These are phyloP conservation scores for Thaumetopoea pityocampa DNA, from an alignment of 1,140 invertebrate species.

Conservation along the genomic window DNA sequence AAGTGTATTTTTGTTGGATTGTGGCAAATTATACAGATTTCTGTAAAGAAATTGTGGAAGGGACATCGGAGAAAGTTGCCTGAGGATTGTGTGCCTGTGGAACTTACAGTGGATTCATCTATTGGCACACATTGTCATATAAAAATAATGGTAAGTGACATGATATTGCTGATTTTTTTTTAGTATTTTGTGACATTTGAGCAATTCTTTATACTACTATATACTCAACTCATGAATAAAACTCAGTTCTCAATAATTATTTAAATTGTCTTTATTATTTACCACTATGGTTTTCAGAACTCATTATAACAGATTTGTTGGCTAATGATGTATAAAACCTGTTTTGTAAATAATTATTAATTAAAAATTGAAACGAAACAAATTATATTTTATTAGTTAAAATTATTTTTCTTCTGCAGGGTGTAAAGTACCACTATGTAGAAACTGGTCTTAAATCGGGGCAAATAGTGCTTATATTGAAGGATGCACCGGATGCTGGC, in stretches of 20 bases:
- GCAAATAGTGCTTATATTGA: conserved; percentile 44
- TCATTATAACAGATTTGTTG: no score
- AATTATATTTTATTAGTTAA: not conserved
- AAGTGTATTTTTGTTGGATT: conserved; percentile 50
- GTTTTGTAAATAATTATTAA: no score
- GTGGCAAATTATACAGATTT: conserved; percentile 55
- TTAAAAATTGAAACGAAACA: not conserved
- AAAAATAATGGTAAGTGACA: conserved; percentile 52
- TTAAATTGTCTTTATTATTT: no score
- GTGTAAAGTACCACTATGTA: conserved; percentile 66
- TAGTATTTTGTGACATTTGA: not conserved
- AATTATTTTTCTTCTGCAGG: conserved; percentile 38
- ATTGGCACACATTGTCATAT: conserved; percentile 64
- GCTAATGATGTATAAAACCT: no score
- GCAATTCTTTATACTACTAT: no score
- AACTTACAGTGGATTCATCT: conserved; percentile 56
- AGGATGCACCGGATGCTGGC: conserved; percentile 55
- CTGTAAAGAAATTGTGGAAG: conserved; percentile 58
- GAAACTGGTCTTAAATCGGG: conserved; percentile 54
- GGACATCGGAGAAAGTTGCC: conserved; percentile 47
- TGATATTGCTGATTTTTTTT: conserved; percentile 6
- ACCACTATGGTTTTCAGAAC: no score
- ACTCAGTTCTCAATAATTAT: no score
- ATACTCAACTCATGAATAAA: no score
- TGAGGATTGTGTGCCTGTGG: conserved; percentile 38